Evolutionary conservation across 2,888 invertebrate species (phyloP).

Genomic region (Lysandra bellargus): DNA sequence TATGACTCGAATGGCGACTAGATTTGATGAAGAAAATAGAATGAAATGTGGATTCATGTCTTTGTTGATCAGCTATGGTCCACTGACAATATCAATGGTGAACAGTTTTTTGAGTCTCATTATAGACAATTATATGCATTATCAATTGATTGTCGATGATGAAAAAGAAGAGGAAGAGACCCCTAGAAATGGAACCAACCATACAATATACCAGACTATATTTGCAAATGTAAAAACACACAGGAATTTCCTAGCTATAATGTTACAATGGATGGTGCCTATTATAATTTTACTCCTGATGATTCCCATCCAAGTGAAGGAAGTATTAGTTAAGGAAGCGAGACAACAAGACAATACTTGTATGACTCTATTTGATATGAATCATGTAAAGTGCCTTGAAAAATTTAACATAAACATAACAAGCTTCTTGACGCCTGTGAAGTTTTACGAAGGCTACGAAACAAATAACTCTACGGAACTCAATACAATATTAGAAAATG

Average conservation of each 20-base stretch:
- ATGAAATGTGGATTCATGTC: constrained; percentile 55
- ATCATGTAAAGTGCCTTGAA: constrained; percentile 52
- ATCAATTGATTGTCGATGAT: constrained; percentile 56
- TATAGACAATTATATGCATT: constrained; percentile 72
- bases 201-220: constrained; percentile 43
- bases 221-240: constrained; percentile 54
- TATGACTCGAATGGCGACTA: constrained; percentile 47
- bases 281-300: constrained; percentile 60
- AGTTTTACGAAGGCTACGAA: constrained; percentile 50
- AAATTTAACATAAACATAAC: constrained; percentile 38
- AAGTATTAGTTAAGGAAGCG: constrained; percentile 50
- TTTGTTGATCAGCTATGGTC: constrained; percentile 64
- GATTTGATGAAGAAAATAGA: constrained; percentile 41
- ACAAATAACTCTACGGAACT: constrained; percentile 46
- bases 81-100: constrained; percentile 63
- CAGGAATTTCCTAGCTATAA: constrained; percentile 58
- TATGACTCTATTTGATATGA: constrained; percentile 58
- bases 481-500: constrained; percentile 56
- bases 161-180: constrained; percentile 57
- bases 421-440: constrained; percentile 42
- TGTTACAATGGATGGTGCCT: constrained; percentile 65
- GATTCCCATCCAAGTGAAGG: constrained; percentile 63
- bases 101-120: constrained; percentile 69
- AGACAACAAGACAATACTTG: constrained; percentile 53
- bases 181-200: constrained; percentile 39